Conservation (phyloP, 2,113 vertebrate species). For the Ceratotherium simum region DNA sequence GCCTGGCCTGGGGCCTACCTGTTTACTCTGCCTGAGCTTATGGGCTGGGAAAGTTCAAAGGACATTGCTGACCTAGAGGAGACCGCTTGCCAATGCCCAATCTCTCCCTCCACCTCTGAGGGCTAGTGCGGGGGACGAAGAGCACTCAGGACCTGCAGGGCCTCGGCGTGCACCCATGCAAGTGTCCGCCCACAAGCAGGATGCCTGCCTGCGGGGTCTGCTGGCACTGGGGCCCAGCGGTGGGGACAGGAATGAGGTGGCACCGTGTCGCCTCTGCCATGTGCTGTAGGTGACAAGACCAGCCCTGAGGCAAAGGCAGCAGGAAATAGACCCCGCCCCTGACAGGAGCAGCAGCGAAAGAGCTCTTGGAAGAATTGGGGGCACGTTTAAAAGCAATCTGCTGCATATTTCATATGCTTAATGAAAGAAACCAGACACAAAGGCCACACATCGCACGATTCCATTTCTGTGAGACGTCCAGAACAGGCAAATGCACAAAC, state of each 20-base stretch:
- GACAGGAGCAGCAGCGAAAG: accelerated
- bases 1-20: background rate
- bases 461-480: accelerated
- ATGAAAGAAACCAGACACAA: background rate
- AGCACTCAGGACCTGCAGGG: accelerated
- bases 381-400: accelerated
- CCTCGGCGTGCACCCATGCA: accelerated
- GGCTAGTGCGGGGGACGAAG: accelerated
- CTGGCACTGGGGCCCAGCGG: accelerated
- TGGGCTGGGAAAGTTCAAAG: background rate
- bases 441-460: accelerated
- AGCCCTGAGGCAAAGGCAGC: too few relatives aligned
- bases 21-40: background rate
- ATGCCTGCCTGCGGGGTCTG: accelerated
- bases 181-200: background rate
- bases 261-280: accelerated
- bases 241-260: accelerated
- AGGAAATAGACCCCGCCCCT: accelerated
- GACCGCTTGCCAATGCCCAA: accelerated
- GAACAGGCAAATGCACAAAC: accelerated
- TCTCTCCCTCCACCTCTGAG: background rate
- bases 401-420: accelerated
- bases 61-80: accelerated
- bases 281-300: accelerated
- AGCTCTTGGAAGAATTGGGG: background rate